Percentiles rank a stretch among this genome's conserved stretches.
Conservation (phyloP, 2,797 vertebrate genomes). For the Loris lydekkerianus region DNA sequence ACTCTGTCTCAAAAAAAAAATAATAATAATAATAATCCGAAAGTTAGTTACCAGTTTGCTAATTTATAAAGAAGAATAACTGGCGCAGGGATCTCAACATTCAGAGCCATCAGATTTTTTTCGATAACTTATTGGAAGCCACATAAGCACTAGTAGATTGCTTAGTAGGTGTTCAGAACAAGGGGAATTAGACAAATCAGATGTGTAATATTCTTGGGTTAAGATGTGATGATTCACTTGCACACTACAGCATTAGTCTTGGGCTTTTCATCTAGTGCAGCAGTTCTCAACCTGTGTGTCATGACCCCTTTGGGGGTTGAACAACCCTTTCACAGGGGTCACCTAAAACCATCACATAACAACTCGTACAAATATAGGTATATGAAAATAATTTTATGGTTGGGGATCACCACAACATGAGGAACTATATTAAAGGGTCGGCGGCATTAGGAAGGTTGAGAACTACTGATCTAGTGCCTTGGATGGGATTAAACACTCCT, state of each 20-base stretch:
- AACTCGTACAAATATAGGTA: too few species aligned
- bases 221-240: not conserved
- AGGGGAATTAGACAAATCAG: not conserved
- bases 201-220: not conserved
- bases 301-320: too few species aligned
- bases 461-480: not conserved
- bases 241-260: not conserved
- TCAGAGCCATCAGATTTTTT: not conserved
- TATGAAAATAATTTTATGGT: too few species aligned
- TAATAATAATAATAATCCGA: constrained; percentile 5
- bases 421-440: too few species aligned
- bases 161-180: constrained; percentile 14
- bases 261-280: not conserved
- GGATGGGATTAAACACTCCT: not conserved
- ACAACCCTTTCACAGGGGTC: too few species aligned
- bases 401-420: too few species aligned
- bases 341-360: too few species aligned
- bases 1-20: too few species aligned
- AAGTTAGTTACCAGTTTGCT: constrained; percentile 40
- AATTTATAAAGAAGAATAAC: constrained; percentile 5
- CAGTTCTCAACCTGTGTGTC: not conserved
- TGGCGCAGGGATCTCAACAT: not conserved
- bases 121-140: not conserved
- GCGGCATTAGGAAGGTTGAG: too few species aligned
- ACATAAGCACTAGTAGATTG: not conserved